Evolutionary conservation across 2,113 vertebrate genomes (phyloP).

Genomic region (Labeo catla): DNA sequence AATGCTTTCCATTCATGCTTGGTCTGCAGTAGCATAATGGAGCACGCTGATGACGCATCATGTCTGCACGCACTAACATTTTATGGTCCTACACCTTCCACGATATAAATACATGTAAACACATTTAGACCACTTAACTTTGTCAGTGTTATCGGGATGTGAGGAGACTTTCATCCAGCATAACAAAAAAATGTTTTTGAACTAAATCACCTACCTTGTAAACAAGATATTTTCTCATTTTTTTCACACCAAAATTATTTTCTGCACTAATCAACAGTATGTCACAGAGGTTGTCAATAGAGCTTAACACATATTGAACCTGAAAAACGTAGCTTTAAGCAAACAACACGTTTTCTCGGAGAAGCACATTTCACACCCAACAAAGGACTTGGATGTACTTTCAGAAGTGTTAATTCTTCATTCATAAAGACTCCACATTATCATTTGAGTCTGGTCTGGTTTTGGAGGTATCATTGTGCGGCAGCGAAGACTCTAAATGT

Average conservation of each 20-base stretch:
- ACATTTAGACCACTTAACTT: neutral
- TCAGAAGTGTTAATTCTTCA: neutral
- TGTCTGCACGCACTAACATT: too few relatives aligned
- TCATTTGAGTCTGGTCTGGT: conserved; percentile 10
- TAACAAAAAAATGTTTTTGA: neutral
- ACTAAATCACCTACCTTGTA: neutral
- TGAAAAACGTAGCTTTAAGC: neutral
- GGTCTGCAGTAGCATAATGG: too few relatives aligned
- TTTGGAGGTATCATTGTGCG: conserved; percentile 10
- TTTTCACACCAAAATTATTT: neutral
- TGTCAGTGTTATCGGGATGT: too few relatives aligned
- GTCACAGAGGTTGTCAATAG: neutral
- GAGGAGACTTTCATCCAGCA: neutral
- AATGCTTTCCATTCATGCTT: too few relatives aligned
- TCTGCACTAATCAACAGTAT: neutral
- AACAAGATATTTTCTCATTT: neutral
- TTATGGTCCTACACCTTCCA: neutral
- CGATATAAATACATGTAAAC: too few relatives aligned
- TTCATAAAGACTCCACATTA: neutral
- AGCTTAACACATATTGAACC: neutral
- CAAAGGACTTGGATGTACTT: neutral
- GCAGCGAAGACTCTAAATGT: conserved; percentile 30
- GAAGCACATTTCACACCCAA: neutral
- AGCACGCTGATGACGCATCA: too few relatives aligned
- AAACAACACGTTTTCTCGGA: neutral